Conservation (phyloP, 1,140 invertebrate genomes). For the Sminthurides bifidus region DNA sequence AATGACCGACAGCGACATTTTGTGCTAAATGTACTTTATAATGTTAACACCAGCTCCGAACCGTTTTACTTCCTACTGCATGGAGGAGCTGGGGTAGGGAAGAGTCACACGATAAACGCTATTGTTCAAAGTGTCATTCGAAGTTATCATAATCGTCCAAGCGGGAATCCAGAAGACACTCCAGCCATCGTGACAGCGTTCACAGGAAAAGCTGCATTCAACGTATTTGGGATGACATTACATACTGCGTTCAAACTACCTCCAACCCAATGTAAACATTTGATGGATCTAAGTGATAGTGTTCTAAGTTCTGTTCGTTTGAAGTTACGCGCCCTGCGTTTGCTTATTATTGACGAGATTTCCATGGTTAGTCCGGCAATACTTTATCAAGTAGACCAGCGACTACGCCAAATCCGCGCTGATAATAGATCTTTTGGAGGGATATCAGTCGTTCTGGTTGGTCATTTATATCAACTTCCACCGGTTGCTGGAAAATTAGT, state of each 20-base stretch:
- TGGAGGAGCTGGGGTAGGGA: conserved; percentile 20
- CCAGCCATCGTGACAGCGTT: conserved; percentile 33
- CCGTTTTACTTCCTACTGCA: conserved; percentile 5
- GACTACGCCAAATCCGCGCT: conserved; percentile 35
- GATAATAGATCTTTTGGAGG: conserved; percentile 29
- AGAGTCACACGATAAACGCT: conserved; percentile 13
- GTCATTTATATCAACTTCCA: conserved; percentile 32
- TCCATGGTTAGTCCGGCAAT: conserved; percentile 34
- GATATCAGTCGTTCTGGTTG: conserved; percentile 26
- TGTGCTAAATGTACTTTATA: conserved; percentile 4
- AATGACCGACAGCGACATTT: conserved; percentile 12
- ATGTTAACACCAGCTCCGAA: not conserved
- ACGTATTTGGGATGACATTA: conserved; percentile 34
- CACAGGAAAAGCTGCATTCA: conserved; percentile 36
- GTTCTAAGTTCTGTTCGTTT: conserved; percentile 27
- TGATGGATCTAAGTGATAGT: conserved; percentile 21
- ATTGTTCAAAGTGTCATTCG: conserved; percentile 1
- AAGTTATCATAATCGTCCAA: not conserved
- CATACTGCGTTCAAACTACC: conserved; percentile 35
- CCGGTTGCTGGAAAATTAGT: conserved; percentile 18
- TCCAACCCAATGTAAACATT: conserved; percentile 21
- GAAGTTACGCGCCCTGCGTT: conserved; percentile 12
- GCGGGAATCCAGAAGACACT: not conserved
- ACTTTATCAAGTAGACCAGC: conserved; percentile 31
- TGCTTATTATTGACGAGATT: conserved; percentile 38